Evolutionary conservation across 1,140 invertebrate species (phyloP).

Genomic region (Drosophila carrolli): DNA sequence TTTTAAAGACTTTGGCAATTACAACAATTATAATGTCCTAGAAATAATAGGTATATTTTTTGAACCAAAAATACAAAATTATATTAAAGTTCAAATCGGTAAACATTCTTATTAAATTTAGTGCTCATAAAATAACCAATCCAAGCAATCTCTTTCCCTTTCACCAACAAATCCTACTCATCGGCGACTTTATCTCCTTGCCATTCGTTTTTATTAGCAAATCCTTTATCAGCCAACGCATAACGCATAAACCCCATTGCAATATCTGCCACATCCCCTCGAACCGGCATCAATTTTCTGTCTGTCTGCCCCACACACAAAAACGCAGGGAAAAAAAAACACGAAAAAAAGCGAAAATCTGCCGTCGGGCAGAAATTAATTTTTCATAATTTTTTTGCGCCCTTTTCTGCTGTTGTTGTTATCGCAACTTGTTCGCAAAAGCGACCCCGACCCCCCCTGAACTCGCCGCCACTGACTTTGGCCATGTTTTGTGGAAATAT

Average conservation of each 20-base stretch:
- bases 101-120: too few relatives aligned
- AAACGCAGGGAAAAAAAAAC: conserved; percentile 10
- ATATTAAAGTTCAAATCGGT: too few relatives aligned
- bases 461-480: conserved; percentile 31
- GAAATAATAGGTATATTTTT: too few relatives aligned
- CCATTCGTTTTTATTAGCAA: conserved; percentile 47
- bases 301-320: conserved; percentile 51
- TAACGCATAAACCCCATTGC: conserved; percentile 47
- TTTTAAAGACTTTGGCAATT: too few relatives aligned
- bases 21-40: too few relatives aligned
- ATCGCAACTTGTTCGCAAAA: conserved; percentile 72
- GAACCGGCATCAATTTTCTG: conserved; percentile 72
- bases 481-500: conserved; percentile 51
- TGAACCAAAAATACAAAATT: too few relatives aligned
- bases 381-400: conserved; percentile 83
- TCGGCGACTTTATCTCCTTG: conserved; percentile 27
- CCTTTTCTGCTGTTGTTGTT: conserved; percentile 70
- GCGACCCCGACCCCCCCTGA: conserved; percentile 13
- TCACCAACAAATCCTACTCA: conserved; percentile 23
- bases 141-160: background rate
- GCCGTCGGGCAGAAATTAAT: conserved; percentile 81
- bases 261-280: conserved; percentile 10
- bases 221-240: conserved; percentile 44
- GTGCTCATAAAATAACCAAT: background rate
- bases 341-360: conserved; percentile 55